phyloP scores from a whole-genome alignment of 2,113 vertebrate species.

The Procavia capensis region DNA sequence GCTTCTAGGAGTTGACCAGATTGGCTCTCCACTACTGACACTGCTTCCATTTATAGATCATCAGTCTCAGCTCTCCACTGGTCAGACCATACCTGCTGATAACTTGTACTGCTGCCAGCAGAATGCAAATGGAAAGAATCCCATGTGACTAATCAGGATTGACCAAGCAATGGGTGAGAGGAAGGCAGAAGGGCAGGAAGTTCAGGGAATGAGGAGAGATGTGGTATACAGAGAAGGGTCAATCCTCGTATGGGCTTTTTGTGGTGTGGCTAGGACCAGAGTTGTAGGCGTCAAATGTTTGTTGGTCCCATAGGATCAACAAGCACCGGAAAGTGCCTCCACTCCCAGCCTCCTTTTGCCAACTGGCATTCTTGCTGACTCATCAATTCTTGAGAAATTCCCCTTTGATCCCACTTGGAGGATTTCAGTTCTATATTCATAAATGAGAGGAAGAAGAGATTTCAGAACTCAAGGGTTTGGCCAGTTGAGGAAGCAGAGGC shows the following conservation, averaged over 20 bases:
- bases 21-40: not conserved
- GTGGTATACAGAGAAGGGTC: not conserved
- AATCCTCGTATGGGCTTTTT: constrained; percentile 41
- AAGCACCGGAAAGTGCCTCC: not conserved
- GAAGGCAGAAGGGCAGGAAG: not conserved
- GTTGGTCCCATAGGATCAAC: not conserved
- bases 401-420: constrained; percentile 26
- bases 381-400: constrained; percentile 36
- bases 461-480: constrained; percentile 51
- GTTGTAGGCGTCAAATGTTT: not conserved
- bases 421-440: constrained; percentile 17
- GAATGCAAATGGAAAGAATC: not conserved
- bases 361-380: constrained; percentile 66
- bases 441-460: constrained; percentile 20
- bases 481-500: not conserved
- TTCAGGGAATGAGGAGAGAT: constrained; percentile 17
- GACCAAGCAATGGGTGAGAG: not conserved
- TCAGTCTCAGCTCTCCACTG: not conserved
- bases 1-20: not conserved
- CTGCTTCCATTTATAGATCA: not conserved
- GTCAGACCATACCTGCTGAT: not conserved
- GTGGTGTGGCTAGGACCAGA: not conserved
- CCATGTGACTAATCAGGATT: not conserved
- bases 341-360: not conserved
- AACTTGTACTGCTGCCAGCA: not conserved